phyloP scores from a whole-genome alignment of 2,888 invertebrate species.

The Esperia sulphurella region DNA sequence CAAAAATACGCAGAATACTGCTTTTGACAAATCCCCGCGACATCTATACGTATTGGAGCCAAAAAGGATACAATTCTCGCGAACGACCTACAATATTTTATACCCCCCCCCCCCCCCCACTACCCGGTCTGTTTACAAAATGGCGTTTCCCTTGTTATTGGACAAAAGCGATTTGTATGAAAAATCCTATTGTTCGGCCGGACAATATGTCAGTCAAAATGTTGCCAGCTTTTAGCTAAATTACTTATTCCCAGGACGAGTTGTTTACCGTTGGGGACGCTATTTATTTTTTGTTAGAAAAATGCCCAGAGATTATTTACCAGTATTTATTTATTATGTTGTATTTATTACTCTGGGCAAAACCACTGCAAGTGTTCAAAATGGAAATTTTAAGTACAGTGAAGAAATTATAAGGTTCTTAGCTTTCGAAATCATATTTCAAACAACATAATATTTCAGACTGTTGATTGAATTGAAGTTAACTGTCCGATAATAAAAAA shows the following conservation, averaged over 20 bases:
- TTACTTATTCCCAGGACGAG: conserved; percentile 35
- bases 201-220: conserved; percentile 53
- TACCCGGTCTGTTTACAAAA: conserved; percentile 28
- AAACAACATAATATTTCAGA: no score
- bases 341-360: no score
- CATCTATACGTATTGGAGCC: neutral
- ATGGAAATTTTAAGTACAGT: no score
- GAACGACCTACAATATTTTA: conserved; percentile 26
- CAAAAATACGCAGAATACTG: no score
- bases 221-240: conserved; percentile 41
- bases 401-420: no score
- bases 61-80: neutral
- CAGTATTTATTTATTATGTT: no score
- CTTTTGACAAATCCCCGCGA: no score
- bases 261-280: conserved; percentile 6
- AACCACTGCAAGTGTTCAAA: no score
- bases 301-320: no score
- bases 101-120: conserved; percentile 12
- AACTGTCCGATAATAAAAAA: no score
- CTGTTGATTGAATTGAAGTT: no score
- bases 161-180: conserved; percentile 51
- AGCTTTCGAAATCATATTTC: no score
- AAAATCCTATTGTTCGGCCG: conserved; percentile 50
- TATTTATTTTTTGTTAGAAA: neutral
- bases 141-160: conserved; percentile 30